A percentile compares a stretch with the other conserved stretches of the same genome.
Conservation (phyloP, 2,888 invertebrate species). For the Caenorhabditis sp. region DNA sequence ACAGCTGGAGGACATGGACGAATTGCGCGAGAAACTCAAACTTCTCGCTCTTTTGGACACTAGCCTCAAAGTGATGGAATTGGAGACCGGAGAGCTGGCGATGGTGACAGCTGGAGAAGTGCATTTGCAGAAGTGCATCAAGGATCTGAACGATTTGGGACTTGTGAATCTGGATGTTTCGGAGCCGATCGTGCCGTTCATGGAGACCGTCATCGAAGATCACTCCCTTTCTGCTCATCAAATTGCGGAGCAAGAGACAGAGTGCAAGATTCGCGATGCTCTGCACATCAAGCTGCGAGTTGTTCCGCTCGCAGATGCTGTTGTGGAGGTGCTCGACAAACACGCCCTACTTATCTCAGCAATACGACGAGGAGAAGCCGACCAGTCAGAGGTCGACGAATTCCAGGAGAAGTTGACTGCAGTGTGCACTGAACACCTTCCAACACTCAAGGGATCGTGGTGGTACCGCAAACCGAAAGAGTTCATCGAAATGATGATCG, state of each 20-base stretch:
- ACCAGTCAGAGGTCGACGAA: conserved; percentile 28
- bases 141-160: conserved; percentile 86
- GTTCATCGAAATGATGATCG: conserved; percentile 63
- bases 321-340: conserved; percentile 63
- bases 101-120: conserved; percentile 96
- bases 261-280: conserved; percentile 70
- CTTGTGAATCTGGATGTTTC: conserved; percentile 83
- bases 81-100: conserved; percentile 95
- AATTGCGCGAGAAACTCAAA: conserved; percentile 67
- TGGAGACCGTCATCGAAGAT: conserved; percentile 89
- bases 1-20: conserved; percentile 67
- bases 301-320: conserved; percentile 65
- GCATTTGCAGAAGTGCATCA: conserved; percentile 94
- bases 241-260: conserved; percentile 71
- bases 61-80: conserved; percentile 81
- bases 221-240: conserved; percentile 62
- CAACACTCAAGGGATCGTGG: conserved; percentile 73
- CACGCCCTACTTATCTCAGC: conserved; percentile 57
- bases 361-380: conserved; percentile 61
- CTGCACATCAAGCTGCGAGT: conserved; percentile 71
- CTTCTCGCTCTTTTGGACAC: conserved; percentile 71
- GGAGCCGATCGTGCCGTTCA: conserved; percentile 94
- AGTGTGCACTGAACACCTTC: conserved; percentile 57
- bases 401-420: conserved; percentile 52
- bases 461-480: conserved; percentile 72